Base-by-base conservation (phyloP, 2,797 vertebrate species). In the Capromys pilorides region DNA sequence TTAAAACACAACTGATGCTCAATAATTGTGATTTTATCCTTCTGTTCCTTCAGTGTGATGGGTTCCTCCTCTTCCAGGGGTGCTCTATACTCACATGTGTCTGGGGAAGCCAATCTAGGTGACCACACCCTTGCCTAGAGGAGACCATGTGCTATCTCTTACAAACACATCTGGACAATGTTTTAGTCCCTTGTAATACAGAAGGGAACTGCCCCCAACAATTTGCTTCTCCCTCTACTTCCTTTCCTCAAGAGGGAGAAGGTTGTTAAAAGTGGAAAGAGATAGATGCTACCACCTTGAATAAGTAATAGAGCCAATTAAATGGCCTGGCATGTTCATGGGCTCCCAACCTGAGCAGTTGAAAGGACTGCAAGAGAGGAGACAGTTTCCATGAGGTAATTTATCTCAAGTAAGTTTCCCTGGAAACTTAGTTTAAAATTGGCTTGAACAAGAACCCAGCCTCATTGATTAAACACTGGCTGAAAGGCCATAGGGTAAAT, bases 331-430 rank as follows among this genome's bases (percentile, higher is more conserved):
- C 86, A 93, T 13, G 77, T 69, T 83, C 87, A 14, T 89, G 54
- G 86, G 86, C 66, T 91, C 82, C 61, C 62, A 96, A 49, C 12
- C n/a, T 24, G 49, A 96, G 86, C 45, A 64, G 9, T 66, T 94
- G 49, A 54, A 95, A 93, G 82, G 54, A 59, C 14, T 84, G 18
- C 18, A 33, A 66, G 39, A 82, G 18, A 95, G 41, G 8, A 75
- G 51, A 81, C 13, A 57, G 5, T 41, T 94, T 80, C 62, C 79
- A 54, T 95, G 95, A 95, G 90, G 66, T 90, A 91, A 94, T 5
- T 92, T 80, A 71, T 95, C 71, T 96, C 87, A 66, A 93, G 85
- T 95, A 97, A 93, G 51, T 93, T 96, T 95, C 83, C 84, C 81
- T 33, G 49, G 92, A 91, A 94, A 97, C 83, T 96, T 92, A 33